phyloP scores from a whole-genome alignment of 2,113 vertebrate species.

The Gopherus evgoodei region DNA sequence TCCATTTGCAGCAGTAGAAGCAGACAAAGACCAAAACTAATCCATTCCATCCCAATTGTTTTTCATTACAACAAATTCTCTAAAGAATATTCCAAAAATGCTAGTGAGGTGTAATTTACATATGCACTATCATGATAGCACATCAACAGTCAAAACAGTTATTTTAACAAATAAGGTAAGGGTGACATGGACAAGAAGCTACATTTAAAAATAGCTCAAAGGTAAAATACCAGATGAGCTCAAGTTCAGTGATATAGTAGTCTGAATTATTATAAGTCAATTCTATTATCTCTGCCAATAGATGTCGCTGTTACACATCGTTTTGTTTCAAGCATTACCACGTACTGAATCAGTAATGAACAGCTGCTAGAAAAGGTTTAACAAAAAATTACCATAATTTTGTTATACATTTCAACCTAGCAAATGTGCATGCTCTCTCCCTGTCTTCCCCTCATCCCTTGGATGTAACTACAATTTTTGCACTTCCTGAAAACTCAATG shows the following conservation, averaged over 20 bases:
- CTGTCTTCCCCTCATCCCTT: not conserved
- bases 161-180: not conserved
- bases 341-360: not conserved
- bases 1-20: not conserved
- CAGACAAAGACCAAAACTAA: not conserved
- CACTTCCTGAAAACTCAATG: not conserved
- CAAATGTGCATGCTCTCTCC: not conserved
- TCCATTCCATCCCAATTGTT: not conserved
- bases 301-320: constrained; percentile 70
- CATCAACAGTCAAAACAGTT: not conserved
- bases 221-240: not conserved
- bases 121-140: not conserved
- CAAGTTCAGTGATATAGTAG: not conserved
- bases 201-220: not conserved
- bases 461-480: not conserved
- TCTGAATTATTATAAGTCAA: not conserved
- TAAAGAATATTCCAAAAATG: not conserved
- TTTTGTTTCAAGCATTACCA: not conserved
- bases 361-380: not conserved
- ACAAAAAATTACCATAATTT: not conserved
- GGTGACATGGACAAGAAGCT: not conserved
- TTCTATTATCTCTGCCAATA: constrained; percentile 54
- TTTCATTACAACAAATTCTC: not conserved
- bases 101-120: not conserved
- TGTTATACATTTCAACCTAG: not conserved